phyloP scores from a whole-genome alignment of 2,888 invertebrate species.

The Masnerella sp. region DNA sequence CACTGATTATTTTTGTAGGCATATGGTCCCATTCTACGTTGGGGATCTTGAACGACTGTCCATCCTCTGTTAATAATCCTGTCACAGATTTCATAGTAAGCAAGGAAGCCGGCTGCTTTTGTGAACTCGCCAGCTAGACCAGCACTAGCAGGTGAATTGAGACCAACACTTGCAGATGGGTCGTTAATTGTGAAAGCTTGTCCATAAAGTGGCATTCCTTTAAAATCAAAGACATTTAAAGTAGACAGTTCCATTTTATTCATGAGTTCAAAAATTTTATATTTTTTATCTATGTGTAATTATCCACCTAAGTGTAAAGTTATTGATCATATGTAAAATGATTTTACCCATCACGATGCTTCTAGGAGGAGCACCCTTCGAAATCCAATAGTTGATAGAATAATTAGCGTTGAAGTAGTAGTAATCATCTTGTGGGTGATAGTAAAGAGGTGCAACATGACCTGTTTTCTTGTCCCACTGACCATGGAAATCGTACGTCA shows the following conservation, averaged over 20 bases:
- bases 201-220: conserved; percentile 89
- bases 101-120: conserved; percentile 89
- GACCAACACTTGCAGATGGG: conserved; percentile 77
- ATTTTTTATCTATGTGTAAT: no score
- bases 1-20: conserved; percentile 93
- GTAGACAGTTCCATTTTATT: no score
- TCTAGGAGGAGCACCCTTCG: conserved; percentile 88
- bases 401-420: conserved; percentile 92
- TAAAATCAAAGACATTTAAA: neutral
- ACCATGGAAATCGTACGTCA: conserved; percentile 95
- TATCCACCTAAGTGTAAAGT: no score
- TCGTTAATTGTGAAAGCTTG: conserved; percentile 85
- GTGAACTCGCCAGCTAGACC: conserved; percentile 93
- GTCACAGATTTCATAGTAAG: conserved; percentile 95
- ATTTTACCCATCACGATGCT: conserved; percentile 88
- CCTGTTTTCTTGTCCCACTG: conserved; percentile 96
- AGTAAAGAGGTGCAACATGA: conserved; percentile 90
- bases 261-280: no score
- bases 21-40: conserved; percentile 90
- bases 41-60: conserved; percentile 88
- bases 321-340: no score
- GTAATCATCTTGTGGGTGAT: conserved; percentile 89
- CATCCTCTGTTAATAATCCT: conserved; percentile 87
- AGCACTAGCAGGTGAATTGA: conserved; percentile 87
- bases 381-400: conserved; percentile 93